These are phyloP conservation scores for Gastrophryne carolinensis DNA, from an alignment of 2,797 vertebrate species.

Conservation along the genomic window DNA sequence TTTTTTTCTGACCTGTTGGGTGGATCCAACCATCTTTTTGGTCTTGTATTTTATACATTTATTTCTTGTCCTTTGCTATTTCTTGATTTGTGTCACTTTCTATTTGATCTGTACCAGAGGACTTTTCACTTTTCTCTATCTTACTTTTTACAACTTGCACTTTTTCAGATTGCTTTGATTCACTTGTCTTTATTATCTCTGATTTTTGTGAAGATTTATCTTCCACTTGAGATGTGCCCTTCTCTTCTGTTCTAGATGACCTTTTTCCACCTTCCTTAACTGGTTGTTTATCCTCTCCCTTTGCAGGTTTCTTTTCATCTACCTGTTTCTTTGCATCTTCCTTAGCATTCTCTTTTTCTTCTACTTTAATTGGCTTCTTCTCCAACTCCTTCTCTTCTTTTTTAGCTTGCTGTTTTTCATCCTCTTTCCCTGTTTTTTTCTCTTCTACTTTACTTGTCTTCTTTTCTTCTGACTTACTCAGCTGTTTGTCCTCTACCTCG, in stretches of 20 bases:
- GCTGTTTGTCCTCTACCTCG: conserved; percentile 61
- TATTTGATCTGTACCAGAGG: conserved; percentile 75
- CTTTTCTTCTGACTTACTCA: conserved; percentile 62
- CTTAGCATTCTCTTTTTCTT: background rate
- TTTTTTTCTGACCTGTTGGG: conserved; percentile 59
- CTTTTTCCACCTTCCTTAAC: background rate
- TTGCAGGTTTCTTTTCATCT: background rate
- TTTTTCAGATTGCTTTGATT: conserved; percentile 54
- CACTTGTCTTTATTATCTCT: conserved; percentile 49
- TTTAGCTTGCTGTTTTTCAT: conserved; percentile 57
- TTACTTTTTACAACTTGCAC: conserved; percentile 56
- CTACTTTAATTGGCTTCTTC: conserved; percentile 25
- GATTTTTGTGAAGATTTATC: conserved; percentile 50
- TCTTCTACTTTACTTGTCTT: conserved; percentile 49
- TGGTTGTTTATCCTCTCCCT: background rate
- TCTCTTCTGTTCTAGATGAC: conserved; percentile 4
- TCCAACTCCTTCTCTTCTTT: conserved; percentile 55
- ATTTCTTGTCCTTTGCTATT: conserved; percentile 67
- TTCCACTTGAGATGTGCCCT: conserved; percentile 53
- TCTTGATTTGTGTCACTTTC: conserved; percentile 67
- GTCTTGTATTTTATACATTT: conserved; percentile 59
- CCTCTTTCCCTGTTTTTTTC: conserved; percentile 46
- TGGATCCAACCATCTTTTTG: conserved; percentile 43
- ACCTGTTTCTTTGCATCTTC: background rate
- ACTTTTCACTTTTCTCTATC: conserved; percentile 74